phyloP scores from a whole-genome alignment of 2,888 invertebrate species.

The Hoplodrina blanda region DNA sequence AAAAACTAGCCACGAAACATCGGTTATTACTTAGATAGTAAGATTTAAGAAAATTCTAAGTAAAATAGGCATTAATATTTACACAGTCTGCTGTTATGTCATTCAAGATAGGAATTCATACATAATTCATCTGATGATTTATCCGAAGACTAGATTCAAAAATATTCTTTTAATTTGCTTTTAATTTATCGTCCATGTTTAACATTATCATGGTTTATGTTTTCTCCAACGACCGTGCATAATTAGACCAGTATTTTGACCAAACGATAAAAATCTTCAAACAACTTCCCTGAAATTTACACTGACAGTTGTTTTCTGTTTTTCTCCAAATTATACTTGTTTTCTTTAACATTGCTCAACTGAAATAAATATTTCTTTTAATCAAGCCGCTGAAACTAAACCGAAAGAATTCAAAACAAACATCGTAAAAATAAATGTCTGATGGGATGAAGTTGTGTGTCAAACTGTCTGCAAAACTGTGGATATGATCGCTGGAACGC shows the following conservation, averaged over 20 bases:
- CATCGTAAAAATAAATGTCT: conserved; percentile 75
- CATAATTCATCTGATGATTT: conserved; percentile 44
- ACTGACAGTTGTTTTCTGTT: conserved; percentile 64
- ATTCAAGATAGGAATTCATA: conserved; percentile 22
- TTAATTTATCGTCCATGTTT: conserved; percentile 51
- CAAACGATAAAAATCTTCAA: conserved; percentile 60
- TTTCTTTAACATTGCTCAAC: conserved; percentile 56
- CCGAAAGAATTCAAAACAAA: conserved; percentile 74
- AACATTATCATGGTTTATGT: conserved; percentile 55
- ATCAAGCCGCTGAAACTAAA: conserved; percentile 71
- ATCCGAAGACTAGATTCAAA: conserved; percentile 40
- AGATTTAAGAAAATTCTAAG: neutral
- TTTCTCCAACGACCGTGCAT: conserved; percentile 52
- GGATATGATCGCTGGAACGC: conserved; percentile 61
- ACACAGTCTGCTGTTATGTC: conserved; percentile 10
- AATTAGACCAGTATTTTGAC: conserved; percentile 55
- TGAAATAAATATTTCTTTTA: conserved; percentile 67
- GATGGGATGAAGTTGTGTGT: conserved; percentile 62
- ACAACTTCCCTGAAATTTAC: conserved; percentile 62
- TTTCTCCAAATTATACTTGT: conserved; percentile 63
- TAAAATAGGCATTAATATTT: neutral
- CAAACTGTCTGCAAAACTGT: conserved; percentile 65
- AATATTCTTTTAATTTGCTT: conserved; percentile 45
- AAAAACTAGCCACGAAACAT: neutral
- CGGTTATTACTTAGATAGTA: neutral